Conservation (phyloP, 1,140 invertebrate species). For the Zaprionus africanus region DNA sequence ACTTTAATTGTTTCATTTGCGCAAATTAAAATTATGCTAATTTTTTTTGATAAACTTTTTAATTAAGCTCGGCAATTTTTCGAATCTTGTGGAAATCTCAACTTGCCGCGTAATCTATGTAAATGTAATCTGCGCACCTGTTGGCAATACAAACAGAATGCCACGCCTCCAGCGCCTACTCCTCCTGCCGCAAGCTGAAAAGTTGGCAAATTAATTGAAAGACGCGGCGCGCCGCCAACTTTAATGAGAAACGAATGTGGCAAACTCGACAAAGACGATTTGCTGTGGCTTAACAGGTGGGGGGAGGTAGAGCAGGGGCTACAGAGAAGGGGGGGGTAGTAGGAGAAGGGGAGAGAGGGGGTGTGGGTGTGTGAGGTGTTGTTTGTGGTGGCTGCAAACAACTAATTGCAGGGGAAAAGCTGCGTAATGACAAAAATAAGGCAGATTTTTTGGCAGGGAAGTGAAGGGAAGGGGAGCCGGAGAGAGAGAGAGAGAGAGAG, state of each 20-base stretch:
- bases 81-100: slow-evolving; percentile 5
- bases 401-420: background rate
- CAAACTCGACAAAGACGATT: background rate
- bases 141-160: slow-evolving; percentile 34
- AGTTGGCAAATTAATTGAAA: slow-evolving; percentile 48
- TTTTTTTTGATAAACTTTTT: slow-evolving; percentile 74
- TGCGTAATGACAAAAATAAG: background rate
- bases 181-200: background rate
- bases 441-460: background rate
- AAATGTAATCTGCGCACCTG: slow-evolving; percentile 73
- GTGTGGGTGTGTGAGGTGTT: background rate
- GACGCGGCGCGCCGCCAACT: slow-evolving; percentile 32
- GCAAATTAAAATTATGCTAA: slow-evolving; percentile 73
- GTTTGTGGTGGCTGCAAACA: background rate
- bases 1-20: slow-evolving; percentile 45
- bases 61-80: slow-evolving; percentile 65
- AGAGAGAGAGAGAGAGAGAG: background rate
- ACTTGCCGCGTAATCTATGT: slow-evolving; percentile 63
- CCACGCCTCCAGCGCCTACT: background rate
- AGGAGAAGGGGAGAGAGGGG: background rate
- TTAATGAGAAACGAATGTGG: slow-evolving; percentile 38
- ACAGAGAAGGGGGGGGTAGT: background rate
- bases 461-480: background rate
- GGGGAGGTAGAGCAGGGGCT: background rate
- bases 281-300: slow-evolving; percentile 7